Base-by-base conservation (phyloP, 2,113 vertebrate species). In the Oceanodroma tethys region DNA sequence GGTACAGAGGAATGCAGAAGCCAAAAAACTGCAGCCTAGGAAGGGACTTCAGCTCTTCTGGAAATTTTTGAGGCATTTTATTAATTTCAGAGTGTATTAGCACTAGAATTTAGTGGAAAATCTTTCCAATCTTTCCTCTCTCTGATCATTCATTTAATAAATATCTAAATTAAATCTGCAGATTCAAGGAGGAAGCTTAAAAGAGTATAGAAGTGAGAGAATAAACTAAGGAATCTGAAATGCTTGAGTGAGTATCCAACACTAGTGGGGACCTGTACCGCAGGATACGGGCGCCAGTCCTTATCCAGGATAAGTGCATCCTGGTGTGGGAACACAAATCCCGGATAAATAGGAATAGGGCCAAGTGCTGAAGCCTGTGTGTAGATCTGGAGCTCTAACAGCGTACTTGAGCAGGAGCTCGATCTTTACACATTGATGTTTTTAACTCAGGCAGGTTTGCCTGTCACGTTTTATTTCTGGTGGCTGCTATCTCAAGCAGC, bases 241-340 rank as follows among this genome's bases (percentile, higher is more conserved):
- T 16, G 11, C 13, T 20, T 0, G 1, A 63, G 55, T 7, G 23
- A 22, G 40, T 55, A 43, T 9, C 50, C 14, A 55, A 1, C 27
- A 29, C 22, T 5, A 13, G 7, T 2, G 32, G 62, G 67, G 10
- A 53, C 18, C 15, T 48, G 62, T 47, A 6, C 56, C 30, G 30
- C 42, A 36, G 74, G 40, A 15, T 18, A 13, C 1, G 1, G 27
- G 29, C 1, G 0, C 30, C 1, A 3, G n/a, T 27, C 27, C 36
- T 42, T 25, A 6, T 29, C 25, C 55, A 11, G 1, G 36, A 1
- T 19, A 13, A 65, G 11, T 0, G 5, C 48, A 78, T 53, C 50
- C n/a, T 32, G 27, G 8, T 26, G 14, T 26, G 23, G 30, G 62
- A 72, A 43, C 30, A 34, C 73, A 79, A 53, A 68, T 56, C 36